Evolutionary conservation across 1,140 invertebrate species (phyloP).

Genomic region (Eueides isabella): DNA sequence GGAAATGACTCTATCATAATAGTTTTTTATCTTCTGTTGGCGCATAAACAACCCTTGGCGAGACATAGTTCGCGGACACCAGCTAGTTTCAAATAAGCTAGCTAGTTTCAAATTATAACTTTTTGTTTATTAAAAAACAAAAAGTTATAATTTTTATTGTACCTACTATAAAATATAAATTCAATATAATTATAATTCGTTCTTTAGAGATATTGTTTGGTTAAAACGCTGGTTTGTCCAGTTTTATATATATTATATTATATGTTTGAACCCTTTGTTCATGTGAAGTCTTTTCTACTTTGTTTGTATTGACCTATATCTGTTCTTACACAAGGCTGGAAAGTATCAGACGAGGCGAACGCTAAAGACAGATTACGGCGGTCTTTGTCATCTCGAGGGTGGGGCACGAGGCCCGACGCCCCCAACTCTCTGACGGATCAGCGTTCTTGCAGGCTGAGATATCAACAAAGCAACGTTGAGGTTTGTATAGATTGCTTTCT

Average conservation of each 20-base stretch:
- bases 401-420: slow-evolving; percentile 77
- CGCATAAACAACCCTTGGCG: too few relatives aligned
- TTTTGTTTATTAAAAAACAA: too few relatives aligned
- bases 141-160: too few relatives aligned
- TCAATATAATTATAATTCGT: background rate
- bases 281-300: background rate
- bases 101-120: too few relatives aligned
- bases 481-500: slow-evolving; percentile 66
- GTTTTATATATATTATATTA: background rate
- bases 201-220: background rate
- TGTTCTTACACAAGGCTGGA: slow-evolving; percentile 83
- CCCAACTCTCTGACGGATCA: slow-evolving; percentile 84
- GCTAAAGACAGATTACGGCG: slow-evolving; percentile 83
- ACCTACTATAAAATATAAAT: too few relatives aligned
- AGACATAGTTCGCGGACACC: too few relatives aligned
- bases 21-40: too few relatives aligned
- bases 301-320: slow-evolving; percentile 41
- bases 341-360: slow-evolving; percentile 88
- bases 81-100: too few relatives aligned
- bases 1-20: too few relatives aligned
- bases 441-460: slow-evolving; percentile 89
- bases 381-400: slow-evolving; percentile 83
- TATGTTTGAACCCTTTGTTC: slow-evolving; percentile 6
- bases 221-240: background rate
- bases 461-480: slow-evolving; percentile 95